Evolutionary conservation across 2,113 vertebrate species (phyloP).

Genomic region (Oenanthe melanoleuca): DNA sequence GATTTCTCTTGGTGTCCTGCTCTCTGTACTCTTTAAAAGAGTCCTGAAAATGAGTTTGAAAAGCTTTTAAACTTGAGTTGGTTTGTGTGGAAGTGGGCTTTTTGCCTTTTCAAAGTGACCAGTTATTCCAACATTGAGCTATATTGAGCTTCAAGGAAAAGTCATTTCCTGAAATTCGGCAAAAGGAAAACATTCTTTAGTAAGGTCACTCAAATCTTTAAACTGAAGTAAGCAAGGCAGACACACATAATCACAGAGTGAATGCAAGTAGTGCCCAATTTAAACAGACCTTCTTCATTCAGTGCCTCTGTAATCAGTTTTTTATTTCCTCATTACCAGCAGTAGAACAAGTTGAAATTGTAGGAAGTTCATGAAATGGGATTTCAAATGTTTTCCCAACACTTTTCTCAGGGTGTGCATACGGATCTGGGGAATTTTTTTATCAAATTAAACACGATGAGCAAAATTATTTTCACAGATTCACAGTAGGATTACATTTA

Average conservation of each 20-base stretch:
- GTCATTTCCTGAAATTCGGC: neutral
- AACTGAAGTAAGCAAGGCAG: neutral
- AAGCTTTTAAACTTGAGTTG: neutral
- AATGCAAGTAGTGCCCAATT: neutral
- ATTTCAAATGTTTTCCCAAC: neutral
- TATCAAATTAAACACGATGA: neutral
- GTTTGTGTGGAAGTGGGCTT: neutral
- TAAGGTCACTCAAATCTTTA: neutral
- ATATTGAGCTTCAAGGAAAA: neutral
- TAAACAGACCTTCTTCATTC: neutral
- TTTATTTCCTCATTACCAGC: neutral
- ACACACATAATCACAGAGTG: neutral
- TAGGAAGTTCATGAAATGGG: neutral
- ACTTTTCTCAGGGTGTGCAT: neutral
- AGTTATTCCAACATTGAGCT: neutral
- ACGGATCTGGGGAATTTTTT: neutral
- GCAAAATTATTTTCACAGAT: neutral
- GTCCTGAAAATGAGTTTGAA: neutral
- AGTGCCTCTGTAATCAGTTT: neutral
- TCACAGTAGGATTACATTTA: neutral
- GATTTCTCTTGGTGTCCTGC: neutral
- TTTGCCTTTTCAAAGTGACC: neutral
- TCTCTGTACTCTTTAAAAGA: neutral
- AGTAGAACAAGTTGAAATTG: neutral
- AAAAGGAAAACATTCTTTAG: neutral